A percentile compares a stretch with the other conserved stretches of the same genome.
phyloP scores from a whole-genome alignment of 2,888 invertebrate genomes.

The Macrophya alboannulata region DNA sequence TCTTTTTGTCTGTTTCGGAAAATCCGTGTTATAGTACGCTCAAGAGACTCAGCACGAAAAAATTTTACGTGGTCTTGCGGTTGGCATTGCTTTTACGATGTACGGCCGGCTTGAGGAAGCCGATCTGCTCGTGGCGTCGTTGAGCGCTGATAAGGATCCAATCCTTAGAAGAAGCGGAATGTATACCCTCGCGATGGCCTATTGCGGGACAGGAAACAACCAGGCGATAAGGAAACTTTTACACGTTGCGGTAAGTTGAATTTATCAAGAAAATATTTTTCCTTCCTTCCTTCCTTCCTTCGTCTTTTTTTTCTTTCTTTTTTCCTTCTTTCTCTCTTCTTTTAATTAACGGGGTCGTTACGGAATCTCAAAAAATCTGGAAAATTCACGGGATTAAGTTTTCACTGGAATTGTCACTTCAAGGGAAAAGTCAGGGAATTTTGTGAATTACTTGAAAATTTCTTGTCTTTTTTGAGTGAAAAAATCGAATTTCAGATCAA shows the following conservation, averaged over 20 bases:
- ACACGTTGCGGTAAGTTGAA: conserved; percentile 92
- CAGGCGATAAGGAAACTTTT: conserved; percentile 96
- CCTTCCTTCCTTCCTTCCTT: not conserved
- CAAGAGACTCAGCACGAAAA: conserved; percentile 99
- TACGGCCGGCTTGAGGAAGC: conserved; percentile 98
- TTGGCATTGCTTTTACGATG: conserved; percentile 98
- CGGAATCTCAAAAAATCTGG: no score
- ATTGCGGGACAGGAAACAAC: conserved; percentile 99
- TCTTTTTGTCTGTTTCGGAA: not conserved
- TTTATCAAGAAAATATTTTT: conserved; percentile 38
- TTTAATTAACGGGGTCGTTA: not conserved
- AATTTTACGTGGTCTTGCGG: conserved; percentile 97
- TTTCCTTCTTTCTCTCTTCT: conserved; percentile 33
- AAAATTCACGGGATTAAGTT: no score
- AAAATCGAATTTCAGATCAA: no score
- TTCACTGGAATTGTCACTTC: no score
- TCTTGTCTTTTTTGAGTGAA: no score
- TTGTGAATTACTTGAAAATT: no score
- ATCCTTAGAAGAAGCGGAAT: conserved; percentile 97
- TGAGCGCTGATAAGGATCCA: conserved; percentile 96
- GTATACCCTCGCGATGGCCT: conserved; percentile 99
- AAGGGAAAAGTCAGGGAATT: no score
- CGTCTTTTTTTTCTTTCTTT: not conserved
- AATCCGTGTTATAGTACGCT: conserved; percentile 84
- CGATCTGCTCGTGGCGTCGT: conserved; percentile 94